Evolutionary conservation across 1,140 invertebrate species (phyloP).

Genomic region (Protaetia brevitarsis): DNA sequence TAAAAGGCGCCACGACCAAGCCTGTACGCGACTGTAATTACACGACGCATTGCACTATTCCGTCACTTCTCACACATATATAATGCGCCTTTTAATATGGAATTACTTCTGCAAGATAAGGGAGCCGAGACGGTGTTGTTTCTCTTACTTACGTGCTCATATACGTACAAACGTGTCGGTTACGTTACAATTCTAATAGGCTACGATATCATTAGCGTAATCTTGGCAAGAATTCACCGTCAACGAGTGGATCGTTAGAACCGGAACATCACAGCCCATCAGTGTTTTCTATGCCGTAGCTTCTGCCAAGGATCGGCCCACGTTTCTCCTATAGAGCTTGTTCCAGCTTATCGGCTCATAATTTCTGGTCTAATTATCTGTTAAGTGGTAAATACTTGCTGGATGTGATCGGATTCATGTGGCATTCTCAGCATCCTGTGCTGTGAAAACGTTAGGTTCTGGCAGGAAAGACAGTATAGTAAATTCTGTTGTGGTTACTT

Average conservation of each 20-base stretch:
- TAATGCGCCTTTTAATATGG: neutral
- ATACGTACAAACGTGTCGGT: too few species aligned
- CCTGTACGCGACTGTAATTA: neutral
- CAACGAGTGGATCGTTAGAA: neutral
- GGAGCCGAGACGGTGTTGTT: neutral
- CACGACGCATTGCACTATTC: neutral
- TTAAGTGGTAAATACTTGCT: neutral
- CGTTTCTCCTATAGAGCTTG: neutral
- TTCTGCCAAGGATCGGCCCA: neutral
- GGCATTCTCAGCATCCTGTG: neutral
- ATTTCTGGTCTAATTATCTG: conserved; percentile 4
- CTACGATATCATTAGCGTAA: conserved; percentile 7
- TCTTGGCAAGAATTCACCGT: neutral
- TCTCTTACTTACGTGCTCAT: neutral
- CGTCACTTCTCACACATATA: too few species aligned
- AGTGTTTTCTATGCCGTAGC: neutral
- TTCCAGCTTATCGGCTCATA: neutral
- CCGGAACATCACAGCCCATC: neutral
- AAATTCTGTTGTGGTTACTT: too few species aligned
- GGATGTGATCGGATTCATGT: neutral
- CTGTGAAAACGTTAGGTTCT: too few species aligned
- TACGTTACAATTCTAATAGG: neutral
- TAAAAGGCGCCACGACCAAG: neutral
- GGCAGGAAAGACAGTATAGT: too few species aligned
- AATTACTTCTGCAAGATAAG: neutral